Evolutionary conservation across 2,113 vertebrate genomes (phyloP).

Genomic region (Neofelis nebulosa): DNA sequence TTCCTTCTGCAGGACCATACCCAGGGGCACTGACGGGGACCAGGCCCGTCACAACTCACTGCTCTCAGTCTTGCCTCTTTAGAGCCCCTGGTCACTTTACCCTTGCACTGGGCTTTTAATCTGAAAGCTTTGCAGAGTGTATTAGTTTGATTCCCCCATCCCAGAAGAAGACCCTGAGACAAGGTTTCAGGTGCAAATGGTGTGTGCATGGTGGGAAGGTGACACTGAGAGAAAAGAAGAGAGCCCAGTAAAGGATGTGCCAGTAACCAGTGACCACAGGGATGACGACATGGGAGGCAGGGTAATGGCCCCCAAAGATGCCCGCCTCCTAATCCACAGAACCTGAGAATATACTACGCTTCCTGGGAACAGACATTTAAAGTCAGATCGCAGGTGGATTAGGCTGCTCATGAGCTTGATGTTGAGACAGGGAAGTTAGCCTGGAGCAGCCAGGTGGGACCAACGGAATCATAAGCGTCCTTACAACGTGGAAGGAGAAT

Average conservation of each 20-base stretch:
- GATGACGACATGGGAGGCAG: fast-evolving
- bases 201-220: neutral
- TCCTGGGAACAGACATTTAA: neutral
- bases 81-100: neutral
- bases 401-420: neutral
- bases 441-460: neutral
- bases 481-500: neutral
- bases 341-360: fast-evolving
- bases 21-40: fast-evolving
- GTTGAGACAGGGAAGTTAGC: neutral
- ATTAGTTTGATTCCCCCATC: neutral
- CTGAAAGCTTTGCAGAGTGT: neutral
- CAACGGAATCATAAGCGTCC: neutral
- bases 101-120: neutral
- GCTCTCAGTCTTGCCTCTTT: neutral
- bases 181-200: neutral
- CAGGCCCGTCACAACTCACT: neutral
- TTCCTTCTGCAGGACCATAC: neutral
- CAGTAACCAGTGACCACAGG: neutral
- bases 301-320: neutral
- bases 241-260: neutral
- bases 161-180: neutral
- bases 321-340: neutral
- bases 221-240: neutral
- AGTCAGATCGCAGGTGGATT: neutral